Base-by-base conservation (phyloP, 2,888 invertebrate genomes). In the Melieria omissa region DNA sequence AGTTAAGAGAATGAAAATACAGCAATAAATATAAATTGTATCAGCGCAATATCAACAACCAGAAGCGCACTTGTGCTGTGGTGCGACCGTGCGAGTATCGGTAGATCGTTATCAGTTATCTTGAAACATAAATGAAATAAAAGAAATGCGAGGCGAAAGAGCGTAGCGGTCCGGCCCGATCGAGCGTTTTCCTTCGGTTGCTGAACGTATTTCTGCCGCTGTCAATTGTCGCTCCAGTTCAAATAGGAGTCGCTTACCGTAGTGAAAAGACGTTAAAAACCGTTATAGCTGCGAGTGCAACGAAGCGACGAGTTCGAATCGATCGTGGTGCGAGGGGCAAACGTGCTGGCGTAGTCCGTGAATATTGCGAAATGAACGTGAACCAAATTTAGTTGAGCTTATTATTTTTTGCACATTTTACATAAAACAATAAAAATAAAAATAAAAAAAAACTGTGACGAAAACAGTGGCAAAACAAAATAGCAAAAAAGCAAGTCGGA, bases 201-300 rank as follows among this genome's bases (percentile, higher is more conserved):
- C 63, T 65, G 73, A 75, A 75, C 77, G 81, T 82, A 84, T 83
- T 82, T 82, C 81, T 83, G 77, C 74, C 76, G 75, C 79, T 73
- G 78, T 78, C 79, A 79, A 78, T 77, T 76, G 78, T 77, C 73
- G 78, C 77, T 76, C 78, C 76, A 79, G 78, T 80, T 82, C 80
- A 81, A 80, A 84, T 73, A 70, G 70, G 72, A 70, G 52, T 65
- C 75, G 73, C 54, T 69, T 63, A 70, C 58, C 65, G 72, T 60
- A 57, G 75, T 57, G 71, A 64, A 61, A 74, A 73, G 75, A 73
- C 75, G 77, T 76, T 73, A 12, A 65, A 29, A 42, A 46, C 12
- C 29, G 29, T 29, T 29, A 29, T 3, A 29, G 29, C 29, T 29
- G 29, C 29, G 29, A 29, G 29, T 29, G 29, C 29, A 29, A 29